These are phyloP conservation scores for Pyrochroa serraticornis DNA, from an alignment of 2,888 invertebrate genomes.

Conservation along the genomic window DNA sequence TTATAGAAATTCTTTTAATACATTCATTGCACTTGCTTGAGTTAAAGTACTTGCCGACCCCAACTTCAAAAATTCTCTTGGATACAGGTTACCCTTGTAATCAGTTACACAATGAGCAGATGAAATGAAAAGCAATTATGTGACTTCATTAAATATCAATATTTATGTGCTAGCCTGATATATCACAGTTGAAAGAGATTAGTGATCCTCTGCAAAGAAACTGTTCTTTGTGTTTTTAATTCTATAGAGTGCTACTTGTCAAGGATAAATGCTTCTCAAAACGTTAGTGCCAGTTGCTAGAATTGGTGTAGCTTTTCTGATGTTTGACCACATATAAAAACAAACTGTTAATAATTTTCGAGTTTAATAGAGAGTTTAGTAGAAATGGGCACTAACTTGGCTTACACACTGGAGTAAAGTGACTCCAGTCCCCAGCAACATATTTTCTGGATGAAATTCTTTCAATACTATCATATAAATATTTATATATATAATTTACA, in stretches of 20 bases:
- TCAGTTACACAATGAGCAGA: conserved; percentile 41
- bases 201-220: conserved; percentile 48
- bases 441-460: too few species aligned
- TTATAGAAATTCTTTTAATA: background rate
- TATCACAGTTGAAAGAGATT: conserved; percentile 39
- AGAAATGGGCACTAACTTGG: conserved; percentile 40
- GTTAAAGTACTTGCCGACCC: conserved; percentile 39
- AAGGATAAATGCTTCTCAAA: conserved; percentile 48
- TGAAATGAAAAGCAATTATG: conserved; percentile 20
- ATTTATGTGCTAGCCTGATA: conserved; percentile 43
- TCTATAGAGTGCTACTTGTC: conserved; percentile 48
- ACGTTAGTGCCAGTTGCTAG: conserved; percentile 43
- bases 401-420: conserved; percentile 38
- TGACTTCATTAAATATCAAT: too few species aligned
- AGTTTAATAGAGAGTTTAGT: background rate
- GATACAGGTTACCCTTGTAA: conserved; percentile 6
- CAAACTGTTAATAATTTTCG: background rate
- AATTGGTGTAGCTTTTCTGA: conserved; percentile 38
- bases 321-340: conserved; percentile 50
- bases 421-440: background rate
- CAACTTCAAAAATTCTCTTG: conserved; percentile 31
- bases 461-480: too few species aligned
- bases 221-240: conserved; percentile 2
- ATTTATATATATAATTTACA: too few species aligned
- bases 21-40: background rate